phyloP scores from a whole-genome alignment of 2,888 invertebrate genomes.

The Rhaphigaster nebulosa region DNA sequence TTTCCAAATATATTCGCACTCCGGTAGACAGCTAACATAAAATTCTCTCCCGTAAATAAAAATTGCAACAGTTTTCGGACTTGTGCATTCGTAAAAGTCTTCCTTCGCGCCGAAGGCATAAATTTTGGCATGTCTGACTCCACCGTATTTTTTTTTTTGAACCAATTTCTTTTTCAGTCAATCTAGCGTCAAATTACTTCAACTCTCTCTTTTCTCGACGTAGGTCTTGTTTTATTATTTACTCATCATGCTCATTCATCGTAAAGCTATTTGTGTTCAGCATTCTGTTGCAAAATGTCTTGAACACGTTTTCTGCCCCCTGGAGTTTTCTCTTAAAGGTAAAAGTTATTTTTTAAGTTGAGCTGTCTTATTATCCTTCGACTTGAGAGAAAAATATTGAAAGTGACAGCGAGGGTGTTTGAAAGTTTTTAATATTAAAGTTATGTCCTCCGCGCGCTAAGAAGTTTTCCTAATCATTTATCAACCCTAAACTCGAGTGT shows the following conservation, averaged over 20 bases:
- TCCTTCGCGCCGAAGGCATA: not conserved
- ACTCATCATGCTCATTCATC: not conserved
- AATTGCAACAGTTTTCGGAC: not conserved
- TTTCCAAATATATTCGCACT: not conserved
- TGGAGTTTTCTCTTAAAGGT: not conserved
- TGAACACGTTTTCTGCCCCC: not conserved
- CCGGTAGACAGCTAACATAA: not conserved
- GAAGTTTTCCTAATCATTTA: slow-evolving; percentile 1
- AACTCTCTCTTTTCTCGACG: not conserved
- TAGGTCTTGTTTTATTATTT: not conserved
- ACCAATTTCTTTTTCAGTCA: not conserved
- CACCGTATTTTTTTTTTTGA: not conserved
- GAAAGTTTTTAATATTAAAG: slow-evolving; percentile 21
- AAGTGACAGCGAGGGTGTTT: slow-evolving; percentile 1
- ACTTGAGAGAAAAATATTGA: slow-evolving; percentile 15
- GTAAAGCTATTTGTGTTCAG: not conserved
- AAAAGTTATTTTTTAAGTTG: not conserved
- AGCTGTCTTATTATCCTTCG: not conserved
- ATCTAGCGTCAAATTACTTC: not conserved
- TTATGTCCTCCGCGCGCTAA: not conserved
- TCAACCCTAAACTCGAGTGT: not conserved
- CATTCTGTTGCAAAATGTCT: not conserved
- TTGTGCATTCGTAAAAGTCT: slow-evolving; percentile 1
- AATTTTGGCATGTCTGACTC: not conserved
- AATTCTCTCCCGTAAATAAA: not conserved